These are phyloP conservation scores for Zaprionus inermis DNA, from an alignment of 1,140 invertebrate species.

Conservation along the genomic window DNA sequence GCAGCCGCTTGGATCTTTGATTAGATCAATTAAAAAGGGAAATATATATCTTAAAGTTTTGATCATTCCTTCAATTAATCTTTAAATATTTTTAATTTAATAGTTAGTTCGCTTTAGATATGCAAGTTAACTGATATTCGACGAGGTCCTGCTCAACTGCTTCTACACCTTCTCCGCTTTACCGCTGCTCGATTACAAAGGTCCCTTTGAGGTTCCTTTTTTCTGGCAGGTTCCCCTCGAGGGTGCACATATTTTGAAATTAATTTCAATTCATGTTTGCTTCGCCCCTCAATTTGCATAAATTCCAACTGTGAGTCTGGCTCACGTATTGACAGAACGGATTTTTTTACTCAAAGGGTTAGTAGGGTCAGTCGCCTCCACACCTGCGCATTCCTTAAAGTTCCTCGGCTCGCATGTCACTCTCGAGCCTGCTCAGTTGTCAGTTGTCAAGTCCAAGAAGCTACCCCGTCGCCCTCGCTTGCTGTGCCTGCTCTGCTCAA, in stretches of 20 bases:
- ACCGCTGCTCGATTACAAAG: slow-evolving; percentile 63
- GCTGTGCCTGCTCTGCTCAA: slow-evolving; percentile 37
- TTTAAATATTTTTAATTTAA: not conserved
- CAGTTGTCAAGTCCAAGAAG: slow-evolving; percentile 50
- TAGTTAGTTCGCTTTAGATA: not conserved
- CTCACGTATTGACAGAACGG: slow-evolving; percentile 52
- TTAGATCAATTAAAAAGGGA: not conserved
- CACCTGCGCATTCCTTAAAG: slow-evolving; percentile 24
- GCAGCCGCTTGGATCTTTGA: not conserved
- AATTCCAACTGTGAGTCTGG: slow-evolving; percentile 54
- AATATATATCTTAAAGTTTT: not conserved
- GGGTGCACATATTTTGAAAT: slow-evolving; percentile 76
- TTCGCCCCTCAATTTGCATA: slow-evolving; percentile 54
- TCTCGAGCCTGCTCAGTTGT: slow-evolving; percentile 49
- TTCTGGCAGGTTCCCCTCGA: slow-evolving; percentile 27
- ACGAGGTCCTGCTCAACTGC: not conserved
- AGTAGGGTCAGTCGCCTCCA: slow-evolving; percentile 37
- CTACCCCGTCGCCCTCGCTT: not conserved
- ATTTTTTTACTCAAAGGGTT: slow-evolving; percentile 30
- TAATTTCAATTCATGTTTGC: slow-evolving; percentile 49
- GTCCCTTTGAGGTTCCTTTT: not conserved
- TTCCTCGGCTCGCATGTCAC: slow-evolving; percentile 55
- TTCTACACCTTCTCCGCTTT: not conserved
- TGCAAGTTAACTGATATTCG: not conserved
- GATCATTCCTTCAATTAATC: not conserved